Conservation (phyloP, 2,113 vertebrate species). For the Microcebus griseorufus region DNA sequence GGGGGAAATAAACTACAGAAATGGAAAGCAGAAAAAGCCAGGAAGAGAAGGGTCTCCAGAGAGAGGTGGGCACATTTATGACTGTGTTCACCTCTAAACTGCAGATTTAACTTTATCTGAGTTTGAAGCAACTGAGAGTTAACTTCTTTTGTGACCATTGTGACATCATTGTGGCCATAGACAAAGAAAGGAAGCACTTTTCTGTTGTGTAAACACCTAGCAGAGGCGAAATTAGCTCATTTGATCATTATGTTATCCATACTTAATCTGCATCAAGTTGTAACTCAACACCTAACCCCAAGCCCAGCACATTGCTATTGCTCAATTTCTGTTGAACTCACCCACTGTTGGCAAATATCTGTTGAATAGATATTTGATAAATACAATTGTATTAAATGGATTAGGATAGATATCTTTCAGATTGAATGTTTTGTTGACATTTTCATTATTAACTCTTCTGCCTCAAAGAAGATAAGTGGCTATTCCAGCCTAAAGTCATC, state of each 20-base stretch:
- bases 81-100: slow-evolving; percentile 13
- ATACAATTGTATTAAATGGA: background rate
- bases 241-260: background rate
- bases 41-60: background rate
- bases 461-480: background rate
- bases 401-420: background rate
- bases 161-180: background rate
- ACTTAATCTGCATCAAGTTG: background rate
- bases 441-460: background rate
- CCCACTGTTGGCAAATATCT: background rate
- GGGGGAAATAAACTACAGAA: slow-evolving; percentile 33
- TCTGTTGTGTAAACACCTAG: background rate
- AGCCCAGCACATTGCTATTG: background rate
- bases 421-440: background rate
- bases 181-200: background rate
- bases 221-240: background rate
- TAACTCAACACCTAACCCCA: background rate
- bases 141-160: background rate
- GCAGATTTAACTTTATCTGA: background rate
- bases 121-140: background rate
- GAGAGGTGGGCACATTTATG: background rate
- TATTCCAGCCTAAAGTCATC: background rate
- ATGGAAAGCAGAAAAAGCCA: background rate
- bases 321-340: background rate
- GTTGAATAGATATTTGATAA: slow-evolving; percentile 19